A percentile compares a stretch with the other conserved stretches of the same genome.
These are phyloP conservation scores for Bombus confusus DNA, from an alignment of 1,140 invertebrate species.

Conservation along the genomic window DNA sequence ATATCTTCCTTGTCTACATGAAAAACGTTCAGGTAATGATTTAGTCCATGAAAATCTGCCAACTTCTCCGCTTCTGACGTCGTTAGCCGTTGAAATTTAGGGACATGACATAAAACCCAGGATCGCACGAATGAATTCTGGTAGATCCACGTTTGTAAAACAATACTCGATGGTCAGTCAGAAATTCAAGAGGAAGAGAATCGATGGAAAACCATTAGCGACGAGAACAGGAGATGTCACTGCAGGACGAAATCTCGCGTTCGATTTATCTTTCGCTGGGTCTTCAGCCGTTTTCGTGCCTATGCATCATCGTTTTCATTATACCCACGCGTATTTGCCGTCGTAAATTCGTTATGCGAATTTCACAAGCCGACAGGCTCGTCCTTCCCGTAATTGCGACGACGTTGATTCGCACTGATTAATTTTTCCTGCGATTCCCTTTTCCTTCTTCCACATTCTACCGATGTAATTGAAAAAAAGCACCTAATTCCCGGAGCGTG, in stretches of 20 bases:
- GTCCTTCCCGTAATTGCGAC: constrained; percentile 11
- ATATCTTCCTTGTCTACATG: no score
- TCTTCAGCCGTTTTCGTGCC: not conserved
- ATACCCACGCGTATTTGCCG: not conserved
- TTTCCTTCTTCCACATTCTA: not conserved
- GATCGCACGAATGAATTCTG: not conserved
- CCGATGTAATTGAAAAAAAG: constrained; percentile 4
- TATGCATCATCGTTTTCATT: constrained; percentile 14
- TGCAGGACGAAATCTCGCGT: not conserved
- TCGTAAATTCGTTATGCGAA: constrained; percentile 16
- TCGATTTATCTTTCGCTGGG: constrained; percentile 1
- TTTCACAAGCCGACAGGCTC: not conserved
- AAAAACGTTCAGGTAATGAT: no score
- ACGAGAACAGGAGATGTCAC: not conserved
- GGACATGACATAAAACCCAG: not conserved
- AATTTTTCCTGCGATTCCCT: not conserved
- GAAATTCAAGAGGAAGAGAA: not conserved
- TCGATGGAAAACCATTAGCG: not conserved
- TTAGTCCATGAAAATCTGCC: not conserved
- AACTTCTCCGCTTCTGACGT: not conserved
- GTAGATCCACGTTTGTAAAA: not conserved
- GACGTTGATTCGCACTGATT: constrained; percentile 30
- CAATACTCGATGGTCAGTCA: not conserved
- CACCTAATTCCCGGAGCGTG: no score
- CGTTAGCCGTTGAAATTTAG: not conserved